These are phyloP conservation scores for Emys orbicularis DNA, from an alignment of 2,797 vertebrate genomes.

Conservation along the genomic window DNA sequence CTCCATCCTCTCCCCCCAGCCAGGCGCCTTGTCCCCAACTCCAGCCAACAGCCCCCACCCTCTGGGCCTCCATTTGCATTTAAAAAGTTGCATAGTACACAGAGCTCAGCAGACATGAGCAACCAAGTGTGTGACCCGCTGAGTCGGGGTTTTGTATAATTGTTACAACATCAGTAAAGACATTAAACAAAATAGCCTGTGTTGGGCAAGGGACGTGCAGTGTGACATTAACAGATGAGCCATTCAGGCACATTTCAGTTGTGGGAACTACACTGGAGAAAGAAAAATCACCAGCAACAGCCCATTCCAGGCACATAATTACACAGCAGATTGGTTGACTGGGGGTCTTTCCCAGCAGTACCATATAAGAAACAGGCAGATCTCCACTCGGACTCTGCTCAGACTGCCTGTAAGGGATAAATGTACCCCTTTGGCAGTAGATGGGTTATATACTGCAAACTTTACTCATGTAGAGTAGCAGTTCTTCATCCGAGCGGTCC, in stretches of 20 bases:
- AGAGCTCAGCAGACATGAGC: too few relatives aligned
- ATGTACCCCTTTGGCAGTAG: background rate
- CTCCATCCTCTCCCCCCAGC: background rate
- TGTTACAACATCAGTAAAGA: too few relatives aligned
- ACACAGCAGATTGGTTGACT: too few relatives aligned
- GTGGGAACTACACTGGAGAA: background rate
- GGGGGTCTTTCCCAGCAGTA: background rate
- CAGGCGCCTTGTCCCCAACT: background rate
- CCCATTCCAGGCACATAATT: background rate
- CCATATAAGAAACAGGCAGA: too few relatives aligned
- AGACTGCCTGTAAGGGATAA: background rate
- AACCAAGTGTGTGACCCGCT: background rate
- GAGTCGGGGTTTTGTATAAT: background rate
- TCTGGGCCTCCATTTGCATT: background rate
- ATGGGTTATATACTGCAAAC: background rate
- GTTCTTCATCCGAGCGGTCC: background rate
- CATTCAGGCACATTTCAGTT: background rate
- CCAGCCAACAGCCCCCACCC: background rate
- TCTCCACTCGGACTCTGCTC: too few relatives aligned
- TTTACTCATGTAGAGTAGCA: background rate
- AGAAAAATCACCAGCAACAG: background rate
- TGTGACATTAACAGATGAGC: background rate
- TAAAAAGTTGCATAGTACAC: background rate
- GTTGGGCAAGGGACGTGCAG: background rate
- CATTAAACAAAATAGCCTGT: background rate